Conservation (phyloP, 2,888 invertebrate species). For the Calliopum simillimum region DNA sequence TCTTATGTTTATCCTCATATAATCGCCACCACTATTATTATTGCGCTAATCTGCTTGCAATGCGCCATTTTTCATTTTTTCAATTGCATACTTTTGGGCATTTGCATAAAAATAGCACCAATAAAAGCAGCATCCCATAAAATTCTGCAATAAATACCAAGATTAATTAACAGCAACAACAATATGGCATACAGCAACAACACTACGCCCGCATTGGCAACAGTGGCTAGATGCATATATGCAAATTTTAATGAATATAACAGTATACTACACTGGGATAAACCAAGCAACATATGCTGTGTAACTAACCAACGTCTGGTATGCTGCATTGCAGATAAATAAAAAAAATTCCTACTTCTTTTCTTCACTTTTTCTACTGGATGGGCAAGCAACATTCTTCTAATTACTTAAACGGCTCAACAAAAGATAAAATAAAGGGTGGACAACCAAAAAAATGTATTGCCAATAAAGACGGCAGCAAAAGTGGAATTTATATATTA, state of each 20-base stretch:
- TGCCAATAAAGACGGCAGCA: no score
- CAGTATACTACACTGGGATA: no score
- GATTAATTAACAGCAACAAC: slow-evolving; percentile 32
- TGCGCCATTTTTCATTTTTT: neutral
- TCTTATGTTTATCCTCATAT: no score
- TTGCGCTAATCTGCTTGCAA: no score
- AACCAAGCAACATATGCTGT: no score
- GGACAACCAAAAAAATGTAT: no score
- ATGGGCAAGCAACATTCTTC: slow-evolving; percentile 9
- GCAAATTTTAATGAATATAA: no score
- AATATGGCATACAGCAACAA: neutral
- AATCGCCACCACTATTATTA: no score
- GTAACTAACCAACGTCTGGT: neutral
- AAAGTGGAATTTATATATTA: no score
- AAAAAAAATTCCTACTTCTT: neutral
- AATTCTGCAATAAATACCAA: slow-evolving; percentile 25
- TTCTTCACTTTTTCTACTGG: neutral
- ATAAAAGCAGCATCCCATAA: slow-evolving; percentile 9
- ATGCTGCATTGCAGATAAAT: slow-evolving; percentile 32
- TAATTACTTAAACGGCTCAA: neutral
- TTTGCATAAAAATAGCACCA: neutral
- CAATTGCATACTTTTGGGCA: slow-evolving; percentile 22
- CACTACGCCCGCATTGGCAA: slow-evolving; percentile 35
- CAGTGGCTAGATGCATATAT: neutral
- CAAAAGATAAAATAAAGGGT: no score